Evolutionary conservation across 2,888 invertebrate species (phyloP).

Genomic region (Cryptus viduatorius): DNA sequence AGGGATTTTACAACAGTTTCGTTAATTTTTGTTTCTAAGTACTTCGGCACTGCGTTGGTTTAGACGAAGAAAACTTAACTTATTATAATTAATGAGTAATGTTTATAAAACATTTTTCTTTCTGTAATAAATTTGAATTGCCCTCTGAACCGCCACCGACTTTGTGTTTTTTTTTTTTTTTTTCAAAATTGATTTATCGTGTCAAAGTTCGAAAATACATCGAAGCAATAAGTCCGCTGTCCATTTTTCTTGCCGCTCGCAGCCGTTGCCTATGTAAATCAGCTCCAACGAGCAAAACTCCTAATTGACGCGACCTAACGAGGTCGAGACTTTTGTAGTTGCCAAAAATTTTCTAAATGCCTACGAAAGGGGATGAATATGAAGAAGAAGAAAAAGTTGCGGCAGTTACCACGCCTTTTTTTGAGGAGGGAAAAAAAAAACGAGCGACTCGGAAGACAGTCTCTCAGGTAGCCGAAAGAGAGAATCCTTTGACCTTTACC

Average conservation of each 20-base stretch:
- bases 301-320: constrained; percentile 38
- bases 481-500: constrained; percentile 82
- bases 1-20: too few species aligned
- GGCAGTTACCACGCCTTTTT: constrained; percentile 61
- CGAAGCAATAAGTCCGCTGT: constrained; percentile 2
- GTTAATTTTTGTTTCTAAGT: too few species aligned
- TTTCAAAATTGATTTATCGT: background rate
- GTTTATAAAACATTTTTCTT: too few species aligned
- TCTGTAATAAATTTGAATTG: background rate
- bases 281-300: constrained; percentile 18
- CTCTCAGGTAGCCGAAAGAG: constrained; percentile 81
- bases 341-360: constrained; percentile 10
- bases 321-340: constrained; percentile 1
- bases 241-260: background rate
- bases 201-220: constrained; percentile 1
- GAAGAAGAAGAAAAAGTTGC: constrained; percentile 65
- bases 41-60: too few species aligned
- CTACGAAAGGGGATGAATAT: background rate
- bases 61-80: too few species aligned
- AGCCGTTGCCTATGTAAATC: constrained; percentile 42
- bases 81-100: too few species aligned
- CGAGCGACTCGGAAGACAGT: constrained; percentile 66
- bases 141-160: background rate
- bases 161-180: background rate
- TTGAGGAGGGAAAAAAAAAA: constrained; percentile 1